These are phyloP conservation scores for Rhynchonycteris naso DNA, from an alignment of 2,797 vertebrate species.

Conservation along the genomic window DNA sequence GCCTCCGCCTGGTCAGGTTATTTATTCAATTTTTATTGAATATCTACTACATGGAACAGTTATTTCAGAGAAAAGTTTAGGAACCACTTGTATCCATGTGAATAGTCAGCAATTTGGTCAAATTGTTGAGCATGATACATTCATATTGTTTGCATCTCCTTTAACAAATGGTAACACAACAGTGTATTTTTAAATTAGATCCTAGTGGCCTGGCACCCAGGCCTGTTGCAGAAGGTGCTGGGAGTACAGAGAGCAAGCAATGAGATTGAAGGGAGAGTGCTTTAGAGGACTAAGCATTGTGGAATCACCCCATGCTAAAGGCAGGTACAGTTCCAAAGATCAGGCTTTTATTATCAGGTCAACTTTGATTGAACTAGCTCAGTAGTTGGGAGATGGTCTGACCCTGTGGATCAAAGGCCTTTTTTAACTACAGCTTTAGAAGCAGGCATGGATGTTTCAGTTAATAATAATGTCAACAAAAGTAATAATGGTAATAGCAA, in stretches of 20 bases:
- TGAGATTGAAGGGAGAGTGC: background rate
- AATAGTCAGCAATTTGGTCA: background rate
- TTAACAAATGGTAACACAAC: background rate
- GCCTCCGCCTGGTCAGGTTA: too few relatives aligned
- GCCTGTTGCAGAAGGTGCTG: background rate
- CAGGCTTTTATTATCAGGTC: background rate
- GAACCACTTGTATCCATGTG: background rate
- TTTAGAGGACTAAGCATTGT: background rate
- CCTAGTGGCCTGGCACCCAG: background rate
- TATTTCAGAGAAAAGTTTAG: background rate
- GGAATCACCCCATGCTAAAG: background rate
- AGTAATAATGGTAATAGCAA: background rate
- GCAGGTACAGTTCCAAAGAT: background rate
- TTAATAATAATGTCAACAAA: background rate
- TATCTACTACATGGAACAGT: background rate
- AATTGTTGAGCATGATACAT: background rate
- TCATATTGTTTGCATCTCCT: background rate
- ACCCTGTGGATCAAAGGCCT: background rate
- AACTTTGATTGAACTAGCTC: background rate
- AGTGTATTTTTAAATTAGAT: background rate
- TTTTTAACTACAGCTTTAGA: background rate
- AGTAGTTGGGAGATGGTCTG: background rate
- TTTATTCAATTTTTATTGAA: background rate
- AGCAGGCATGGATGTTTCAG: background rate
- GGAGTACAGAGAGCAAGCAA: background rate